Conservation (phyloP, 2,888 invertebrate species). For the Ormyrus labotus region DNA sequence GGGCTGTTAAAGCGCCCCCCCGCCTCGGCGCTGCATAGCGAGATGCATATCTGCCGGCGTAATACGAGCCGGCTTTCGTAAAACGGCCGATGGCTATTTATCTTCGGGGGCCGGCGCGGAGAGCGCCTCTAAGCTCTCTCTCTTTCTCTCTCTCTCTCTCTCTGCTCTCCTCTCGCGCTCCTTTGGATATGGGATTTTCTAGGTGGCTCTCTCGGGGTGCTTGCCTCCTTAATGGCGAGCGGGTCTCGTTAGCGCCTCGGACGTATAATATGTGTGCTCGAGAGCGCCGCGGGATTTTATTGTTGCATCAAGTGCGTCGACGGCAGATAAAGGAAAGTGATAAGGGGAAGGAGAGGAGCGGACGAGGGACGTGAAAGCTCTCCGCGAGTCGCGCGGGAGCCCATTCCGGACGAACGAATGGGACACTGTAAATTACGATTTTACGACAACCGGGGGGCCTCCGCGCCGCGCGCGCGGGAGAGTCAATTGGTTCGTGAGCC, state of each 20-base stretch:
- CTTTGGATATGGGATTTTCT: conserved; percentile 35
- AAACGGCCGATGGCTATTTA: conserved; percentile 56
- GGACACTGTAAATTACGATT: conserved; percentile 46
- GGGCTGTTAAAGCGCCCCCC: neutral
- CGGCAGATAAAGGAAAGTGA: conserved; percentile 49
- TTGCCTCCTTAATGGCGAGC: conserved; percentile 52
- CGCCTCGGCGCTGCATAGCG: conserved; percentile 39
- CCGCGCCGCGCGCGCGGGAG: neutral
- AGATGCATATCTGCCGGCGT: conserved; percentile 53
- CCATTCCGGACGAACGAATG: conserved; percentile 21
- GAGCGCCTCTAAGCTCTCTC: neutral
- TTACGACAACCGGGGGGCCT: conserved; percentile 11
- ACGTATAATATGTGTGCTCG: conserved; percentile 42
- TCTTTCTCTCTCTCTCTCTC: neutral
- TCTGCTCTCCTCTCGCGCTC: conserved; percentile 23
- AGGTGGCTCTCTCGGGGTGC: conserved; percentile 42
- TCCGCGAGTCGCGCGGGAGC: neutral
- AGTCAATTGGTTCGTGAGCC: conserved; percentile 21
- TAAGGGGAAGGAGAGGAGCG: conserved; percentile 23
- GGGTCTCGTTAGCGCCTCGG: conserved; percentile 59
- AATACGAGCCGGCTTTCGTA: conserved; percentile 57
- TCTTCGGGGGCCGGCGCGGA: conserved; percentile 29
- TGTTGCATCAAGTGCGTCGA: conserved; percentile 47
- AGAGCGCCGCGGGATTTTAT: conserved; percentile 45
- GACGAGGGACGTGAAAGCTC: neutral